A percentile compares a stretch with the other conserved stretches of the same genome.
These are phyloP conservation scores for Eulacestoma nigropectus DNA, from an alignment of 2,113 vertebrate genomes.

Conservation along the genomic window DNA sequence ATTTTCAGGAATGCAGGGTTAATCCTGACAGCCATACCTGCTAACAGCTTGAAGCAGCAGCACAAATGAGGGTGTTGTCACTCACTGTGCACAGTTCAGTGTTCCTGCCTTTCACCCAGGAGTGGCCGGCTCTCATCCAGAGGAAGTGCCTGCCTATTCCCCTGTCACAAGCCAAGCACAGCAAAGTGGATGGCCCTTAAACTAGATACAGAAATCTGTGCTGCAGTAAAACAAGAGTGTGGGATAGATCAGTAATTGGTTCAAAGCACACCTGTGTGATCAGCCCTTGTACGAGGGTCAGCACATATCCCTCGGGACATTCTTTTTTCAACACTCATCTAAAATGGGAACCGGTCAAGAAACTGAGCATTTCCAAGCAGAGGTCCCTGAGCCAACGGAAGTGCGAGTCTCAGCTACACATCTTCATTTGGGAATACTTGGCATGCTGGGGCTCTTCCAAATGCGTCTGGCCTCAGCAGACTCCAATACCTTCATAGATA, in stretches of 20 bases:
- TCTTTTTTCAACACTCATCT: neutral
- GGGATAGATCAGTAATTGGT: rapidly evolving
- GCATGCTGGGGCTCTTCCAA: neutral
- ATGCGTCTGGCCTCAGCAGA: rapidly evolving
- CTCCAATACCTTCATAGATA: neutral
- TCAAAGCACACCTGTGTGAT: rapidly evolving
- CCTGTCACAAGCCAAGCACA: neutral
- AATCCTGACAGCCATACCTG: neutral
- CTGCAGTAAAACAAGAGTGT: neutral
- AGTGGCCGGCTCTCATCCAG: neutral
- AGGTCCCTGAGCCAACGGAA: neutral
- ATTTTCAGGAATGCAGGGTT: neutral
- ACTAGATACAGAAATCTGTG: neutral
- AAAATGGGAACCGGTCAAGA: neutral
- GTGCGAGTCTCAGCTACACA: neutral
- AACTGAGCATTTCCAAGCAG: neutral
- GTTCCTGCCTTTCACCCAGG: neutral
- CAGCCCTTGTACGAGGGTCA: neutral
- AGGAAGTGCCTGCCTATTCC: neutral
- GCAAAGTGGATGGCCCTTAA: neutral
- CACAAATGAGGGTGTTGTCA: neutral
- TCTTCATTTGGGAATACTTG: neutral
- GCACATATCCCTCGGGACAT: neutral
- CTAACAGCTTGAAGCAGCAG: neutral
- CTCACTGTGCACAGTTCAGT: rapidly evolving